Conservation (phyloP, 2,797 vertebrate species). For the Corythornis leucogaster region DNA sequence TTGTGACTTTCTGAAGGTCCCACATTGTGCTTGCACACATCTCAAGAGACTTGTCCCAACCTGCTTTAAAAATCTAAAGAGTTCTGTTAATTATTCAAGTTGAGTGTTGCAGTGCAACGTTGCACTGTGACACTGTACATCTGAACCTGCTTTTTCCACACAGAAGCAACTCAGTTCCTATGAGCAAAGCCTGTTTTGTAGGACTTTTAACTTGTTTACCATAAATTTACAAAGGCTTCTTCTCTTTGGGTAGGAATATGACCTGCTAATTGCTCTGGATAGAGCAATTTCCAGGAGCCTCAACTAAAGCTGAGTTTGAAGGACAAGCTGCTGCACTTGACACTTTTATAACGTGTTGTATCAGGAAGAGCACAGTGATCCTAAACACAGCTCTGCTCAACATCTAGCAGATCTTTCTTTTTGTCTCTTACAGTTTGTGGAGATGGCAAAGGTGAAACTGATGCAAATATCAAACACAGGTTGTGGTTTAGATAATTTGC, state of each 20-base stretch:
- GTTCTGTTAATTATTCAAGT: neutral
- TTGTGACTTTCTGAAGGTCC: neutral
- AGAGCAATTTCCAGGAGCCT: neutral
- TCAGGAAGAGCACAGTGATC: neutral
- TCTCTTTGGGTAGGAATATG: neutral
- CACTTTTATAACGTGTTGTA: accelerated
- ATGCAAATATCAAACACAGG: slow-evolving; percentile 42
- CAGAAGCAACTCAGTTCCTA: neutral
- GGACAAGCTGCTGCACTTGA: neutral
- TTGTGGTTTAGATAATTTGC: slow-evolving; percentile 28
- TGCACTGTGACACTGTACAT: no score
- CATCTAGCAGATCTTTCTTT: neutral
- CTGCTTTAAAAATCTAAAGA: neutral
- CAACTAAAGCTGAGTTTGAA: neutral
- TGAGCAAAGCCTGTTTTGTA: neutral
- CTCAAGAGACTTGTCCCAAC: neutral
- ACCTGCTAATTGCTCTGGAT: neutral
- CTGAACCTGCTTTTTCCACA: neutral
- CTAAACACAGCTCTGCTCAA: neutral
- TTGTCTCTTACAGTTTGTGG: neutral
- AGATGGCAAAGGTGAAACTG: slow-evolving; percentile 34
- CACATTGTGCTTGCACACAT: neutral
- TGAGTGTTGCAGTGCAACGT: neutral
- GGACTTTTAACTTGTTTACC: neutral
- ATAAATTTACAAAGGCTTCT: neutral